phyloP scores from a whole-genome alignment of 2,888 invertebrate species.

The Sycophila texana region DNA sequence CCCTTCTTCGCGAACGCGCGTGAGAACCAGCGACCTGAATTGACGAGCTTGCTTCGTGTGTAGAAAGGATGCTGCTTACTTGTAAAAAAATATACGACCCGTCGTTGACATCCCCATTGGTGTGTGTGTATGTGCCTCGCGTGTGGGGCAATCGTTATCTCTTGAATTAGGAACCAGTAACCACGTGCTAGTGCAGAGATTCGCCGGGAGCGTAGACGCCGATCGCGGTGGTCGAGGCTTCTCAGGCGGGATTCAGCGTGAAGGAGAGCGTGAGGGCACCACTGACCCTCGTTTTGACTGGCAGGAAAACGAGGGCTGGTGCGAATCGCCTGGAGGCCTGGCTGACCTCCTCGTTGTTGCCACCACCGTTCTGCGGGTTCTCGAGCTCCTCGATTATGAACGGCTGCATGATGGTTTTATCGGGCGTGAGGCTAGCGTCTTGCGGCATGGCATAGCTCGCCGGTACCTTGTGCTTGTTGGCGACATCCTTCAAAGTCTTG shows the following conservation, averaged over 20 bases:
- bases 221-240: not conserved
- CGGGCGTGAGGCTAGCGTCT: constrained; percentile 72
- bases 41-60: not conserved
- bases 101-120: not conserved
- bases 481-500: constrained; percentile 77
- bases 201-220: constrained; percentile 49
- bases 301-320: constrained; percentile 95
- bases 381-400: constrained; percentile 86
- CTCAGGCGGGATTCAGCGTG: constrained; percentile 93
- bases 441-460: constrained; percentile 83
- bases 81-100: constrained; percentile 40
- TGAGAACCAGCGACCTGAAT: not conserved
- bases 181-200: constrained; percentile 63
- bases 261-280: constrained; percentile 93
- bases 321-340: constrained; percentile 80
- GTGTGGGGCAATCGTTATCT: constrained; percentile 41
- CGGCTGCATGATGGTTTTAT: constrained; percentile 92
- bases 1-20: not conserved
- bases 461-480: constrained; percentile 78
- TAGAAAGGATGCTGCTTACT: constrained; percentile 11
- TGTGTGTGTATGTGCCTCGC: not conserved
- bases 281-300: constrained; percentile 91
- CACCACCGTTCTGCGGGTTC: constrained; percentile 1
- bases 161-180: constrained; percentile 69
- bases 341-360: constrained; percentile 64